phyloP scores from a whole-genome alignment of 2,888 invertebrate species.

The Osmoderma eremita region DNA sequence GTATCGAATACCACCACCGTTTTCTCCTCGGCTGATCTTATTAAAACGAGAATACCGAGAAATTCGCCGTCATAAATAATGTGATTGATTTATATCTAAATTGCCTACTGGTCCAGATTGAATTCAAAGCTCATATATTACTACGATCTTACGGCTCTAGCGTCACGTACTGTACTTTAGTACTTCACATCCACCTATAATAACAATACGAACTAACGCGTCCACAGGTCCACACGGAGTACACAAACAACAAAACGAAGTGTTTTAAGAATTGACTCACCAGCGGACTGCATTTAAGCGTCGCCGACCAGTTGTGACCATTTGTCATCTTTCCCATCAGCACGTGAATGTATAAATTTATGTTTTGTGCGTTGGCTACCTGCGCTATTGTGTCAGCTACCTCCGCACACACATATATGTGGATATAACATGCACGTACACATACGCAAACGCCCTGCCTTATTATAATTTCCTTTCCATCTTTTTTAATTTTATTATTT shows the following conservation, averaged over 20 bases:
- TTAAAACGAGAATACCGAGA: slow-evolving; percentile 25
- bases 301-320: slow-evolving; percentile 28
- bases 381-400: slow-evolving; percentile 17
- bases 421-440: too few species aligned
- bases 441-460: not conserved
- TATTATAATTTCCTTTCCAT: slow-evolving; percentile 11
- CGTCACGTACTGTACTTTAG: not conserved
- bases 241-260: slow-evolving; percentile 10
- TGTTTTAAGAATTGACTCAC: slow-evolving; percentile 9
- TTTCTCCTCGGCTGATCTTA: not conserved
- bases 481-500: not conserved
- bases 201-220: not conserved
- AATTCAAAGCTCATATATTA: slow-evolving; percentile 8
- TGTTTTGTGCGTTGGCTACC: slow-evolving; percentile 32
- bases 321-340: slow-evolving; percentile 35
- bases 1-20: not conserved
- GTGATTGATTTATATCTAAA: slow-evolving; percentile 34
- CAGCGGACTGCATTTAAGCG: slow-evolving; percentile 27
- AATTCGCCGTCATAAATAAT: slow-evolving; percentile 25
- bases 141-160: not conserved
- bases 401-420: too few species aligned
- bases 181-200: too few species aligned
- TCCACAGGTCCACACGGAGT: not conserved
- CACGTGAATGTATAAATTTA: slow-evolving; percentile 33
- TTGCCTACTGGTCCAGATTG: slow-evolving; percentile 26